phyloP scores from a whole-genome alignment of 2,113 vertebrate species.

The Podarcis muralis region DNA sequence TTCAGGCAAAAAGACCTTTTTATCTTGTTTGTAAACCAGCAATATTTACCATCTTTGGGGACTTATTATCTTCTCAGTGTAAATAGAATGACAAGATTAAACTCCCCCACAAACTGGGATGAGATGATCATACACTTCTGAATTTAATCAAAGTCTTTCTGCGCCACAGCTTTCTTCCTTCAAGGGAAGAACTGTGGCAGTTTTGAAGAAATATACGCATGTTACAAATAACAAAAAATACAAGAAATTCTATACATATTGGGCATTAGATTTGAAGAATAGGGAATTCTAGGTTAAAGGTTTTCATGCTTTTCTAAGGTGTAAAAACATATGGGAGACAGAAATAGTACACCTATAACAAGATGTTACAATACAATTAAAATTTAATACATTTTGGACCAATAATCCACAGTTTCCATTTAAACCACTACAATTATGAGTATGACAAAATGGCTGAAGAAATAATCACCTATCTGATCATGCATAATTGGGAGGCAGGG shows the following conservation, averaged over 20 bases:
- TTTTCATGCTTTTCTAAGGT: not conserved
- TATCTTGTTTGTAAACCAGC: constrained; percentile 54
- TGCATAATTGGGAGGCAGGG: not conserved
- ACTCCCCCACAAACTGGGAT: constrained; percentile 11
- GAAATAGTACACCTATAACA: not conserved
- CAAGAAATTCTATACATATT: not conserved
- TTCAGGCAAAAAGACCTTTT: constrained; percentile 47
- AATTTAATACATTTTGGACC: not conserved
- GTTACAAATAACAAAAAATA: not conserved
- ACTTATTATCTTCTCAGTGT: constrained; percentile 41
- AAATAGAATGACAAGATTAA: constrained; percentile 44
- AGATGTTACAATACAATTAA: not conserved
- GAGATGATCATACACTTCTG: not conserved
- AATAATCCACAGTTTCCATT: not conserved
- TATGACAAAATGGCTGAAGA: not conserved
- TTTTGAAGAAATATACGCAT: constrained; percentile 8
- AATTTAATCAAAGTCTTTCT: constrained; percentile 45
- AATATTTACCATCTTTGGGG: constrained; percentile 38
- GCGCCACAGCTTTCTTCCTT: constrained; percentile 27
- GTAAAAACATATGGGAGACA: not conserved
- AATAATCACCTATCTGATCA: not conserved
- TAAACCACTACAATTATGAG: not conserved
- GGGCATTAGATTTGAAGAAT: not conserved
- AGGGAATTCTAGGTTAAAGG: not conserved
- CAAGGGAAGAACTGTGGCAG: constrained; percentile 30